Base-by-base conservation (phyloP, 2,888 invertebrate species). In the Scaptomyza caliginosa region DNA sequence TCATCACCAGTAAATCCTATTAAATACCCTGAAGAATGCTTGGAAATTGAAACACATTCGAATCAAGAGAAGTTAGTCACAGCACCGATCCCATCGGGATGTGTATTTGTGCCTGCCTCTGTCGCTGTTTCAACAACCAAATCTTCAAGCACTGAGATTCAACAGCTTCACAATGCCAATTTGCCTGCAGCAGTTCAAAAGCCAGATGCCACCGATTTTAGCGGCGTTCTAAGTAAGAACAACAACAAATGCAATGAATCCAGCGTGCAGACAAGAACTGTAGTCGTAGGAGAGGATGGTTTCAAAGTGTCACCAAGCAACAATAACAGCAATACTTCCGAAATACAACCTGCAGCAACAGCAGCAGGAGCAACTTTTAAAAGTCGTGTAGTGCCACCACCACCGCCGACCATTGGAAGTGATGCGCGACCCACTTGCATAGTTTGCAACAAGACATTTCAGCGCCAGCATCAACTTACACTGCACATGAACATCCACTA, bases 401-500 rank as follows among this genome's bases (percentile, higher is more conserved):
- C 81, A 2, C 82, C 79, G n/a, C 79, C 76, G 0, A 73, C 95
- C 10, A 79, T 88, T 11, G 77, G 88, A 17, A 74, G 84, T 86
- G 96, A 96, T 85, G 95, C 95, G 0, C 93, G 95, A 55, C 94
- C 95, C 77, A 94, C 95, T 28, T 97, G 97, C 88, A 94, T 94
- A 56, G 95, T 98, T 87, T 99, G 99, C 92, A 95, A 96, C 77
- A 98, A 98, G 92, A 95, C 95, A 52, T 99, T 99, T 92, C 96
- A 95, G 67, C 97, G 98, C 91, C 96, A 96, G 65, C 96, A 96
- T 67, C 98, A 98, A 89, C 92, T 98, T 68, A 94, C 95, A 71
- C 93, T 98, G 69, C 98, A 99, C 92, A 96, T 98, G 91, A 98
- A 98, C 91, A 98, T 98, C 76, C 98, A 99, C 92, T 98, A 97